Percentiles rank a stretch among this genome's conserved stretches.
Evolutionary conservation across 2,797 vertebrate genomes (phyloP).

Genomic region (Chrosomus eos): DNA sequence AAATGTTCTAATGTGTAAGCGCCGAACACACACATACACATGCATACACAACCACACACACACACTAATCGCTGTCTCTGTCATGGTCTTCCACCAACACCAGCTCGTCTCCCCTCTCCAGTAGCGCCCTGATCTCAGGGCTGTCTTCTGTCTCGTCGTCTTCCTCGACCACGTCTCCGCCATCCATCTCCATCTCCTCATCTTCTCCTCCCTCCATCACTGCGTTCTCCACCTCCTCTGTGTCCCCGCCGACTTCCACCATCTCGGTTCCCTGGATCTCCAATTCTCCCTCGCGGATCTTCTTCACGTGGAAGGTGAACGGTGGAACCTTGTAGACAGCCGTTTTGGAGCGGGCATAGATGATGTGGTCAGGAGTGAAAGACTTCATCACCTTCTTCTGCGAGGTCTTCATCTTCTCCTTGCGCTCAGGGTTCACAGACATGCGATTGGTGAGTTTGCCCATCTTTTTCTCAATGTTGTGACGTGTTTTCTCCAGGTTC

Average conservation of each 20-base stretch:
- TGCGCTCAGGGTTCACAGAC: slow-evolving; percentile 87
- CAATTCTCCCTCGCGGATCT: slow-evolving; percentile 90
- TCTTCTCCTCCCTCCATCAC: slow-evolving; percentile 72
- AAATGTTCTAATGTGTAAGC: slow-evolving; percentile 25
- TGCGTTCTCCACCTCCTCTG: slow-evolving; percentile 75
- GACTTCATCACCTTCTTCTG: slow-evolving; percentile 94
- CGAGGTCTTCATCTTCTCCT: slow-evolving; percentile 93
- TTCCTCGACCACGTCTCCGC: slow-evolving; percentile 71
- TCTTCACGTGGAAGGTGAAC: slow-evolving; percentile 98
- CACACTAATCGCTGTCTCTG: slow-evolving; percentile 87
- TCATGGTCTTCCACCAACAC: slow-evolving; percentile 81
- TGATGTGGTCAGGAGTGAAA: slow-evolving; percentile 93
- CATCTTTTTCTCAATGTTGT: slow-evolving; percentile 98
- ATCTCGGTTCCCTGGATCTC: slow-evolving; percentile 95
- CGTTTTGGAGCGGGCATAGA: slow-evolving; percentile 92
- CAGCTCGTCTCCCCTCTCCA: slow-evolving; percentile 84
- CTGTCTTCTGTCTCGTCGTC: slow-evolving; percentile 72
- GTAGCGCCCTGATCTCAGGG: slow-evolving; percentile 82
- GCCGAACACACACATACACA: slow-evolving; percentile 34
- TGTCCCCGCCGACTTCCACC: slow-evolving; percentile 90
- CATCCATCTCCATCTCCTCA: slow-evolving; percentile 79
- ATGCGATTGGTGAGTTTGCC: slow-evolving; percentile 94
- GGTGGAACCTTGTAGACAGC: slow-evolving; percentile 96
- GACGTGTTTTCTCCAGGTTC: slow-evolving; percentile 91
- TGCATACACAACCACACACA: slow-evolving; percentile 7